Percentiles rank a stretch among this genome's conserved stretches.
These are phyloP conservation scores for Arctocebus calabarensis DNA, from an alignment of 2,797 vertebrate genomes.

Conservation along the genomic window DNA sequence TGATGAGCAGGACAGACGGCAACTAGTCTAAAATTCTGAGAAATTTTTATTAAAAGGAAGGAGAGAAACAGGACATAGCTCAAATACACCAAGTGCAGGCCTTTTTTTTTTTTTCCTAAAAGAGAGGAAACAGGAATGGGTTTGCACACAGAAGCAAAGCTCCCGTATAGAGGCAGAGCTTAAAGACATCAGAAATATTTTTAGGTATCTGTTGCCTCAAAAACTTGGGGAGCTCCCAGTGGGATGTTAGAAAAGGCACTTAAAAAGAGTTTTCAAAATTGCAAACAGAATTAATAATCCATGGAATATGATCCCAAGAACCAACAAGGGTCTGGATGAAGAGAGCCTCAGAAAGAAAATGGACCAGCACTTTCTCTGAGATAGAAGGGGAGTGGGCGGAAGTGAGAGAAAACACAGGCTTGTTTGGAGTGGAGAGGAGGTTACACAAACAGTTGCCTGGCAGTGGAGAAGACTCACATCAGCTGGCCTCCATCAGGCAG, in stretches of 20 bases:
- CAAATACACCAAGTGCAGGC: neutral
- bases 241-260: neutral
- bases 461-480: neutral
- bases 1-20: neutral
- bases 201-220: neutral
- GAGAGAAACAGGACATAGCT: neutral
- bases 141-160: neutral
- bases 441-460: neutral
- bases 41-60: neutral
- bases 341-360: neutral
- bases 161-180: neutral
- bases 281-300: neutral
- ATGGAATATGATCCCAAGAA: neutral
- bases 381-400: neutral
- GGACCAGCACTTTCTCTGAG: neutral
- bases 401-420: neutral
- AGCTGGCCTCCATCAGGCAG: neutral
- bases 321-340: neutral
- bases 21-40: neutral
- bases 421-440: neutral
- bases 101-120: neutral
- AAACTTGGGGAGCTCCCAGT: neutral
- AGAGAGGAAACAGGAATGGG: neutral
- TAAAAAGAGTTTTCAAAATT: neutral
- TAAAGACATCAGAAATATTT: neutral